Base-by-base conservation (phyloP, 23 tunicate species). In the Styela plicata region DNA sequence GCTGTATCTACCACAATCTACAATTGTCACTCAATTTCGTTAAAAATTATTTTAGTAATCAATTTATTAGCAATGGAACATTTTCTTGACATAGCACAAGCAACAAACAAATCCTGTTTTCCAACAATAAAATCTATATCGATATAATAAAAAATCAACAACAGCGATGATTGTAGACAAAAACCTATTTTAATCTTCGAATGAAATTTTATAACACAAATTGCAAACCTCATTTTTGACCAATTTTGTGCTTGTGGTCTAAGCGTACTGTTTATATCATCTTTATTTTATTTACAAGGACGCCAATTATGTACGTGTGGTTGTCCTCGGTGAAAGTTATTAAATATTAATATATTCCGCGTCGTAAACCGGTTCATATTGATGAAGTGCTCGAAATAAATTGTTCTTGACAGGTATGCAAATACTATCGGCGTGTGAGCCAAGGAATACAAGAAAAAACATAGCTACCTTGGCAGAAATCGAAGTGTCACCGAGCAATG, bases 401-500 rank as follows among this genome's bases (percentile, higher is more conserved):
- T 66, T 66, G 70, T 66, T 66, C 31, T 5, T 26, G 70, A 66
- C 30, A 66, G 70, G 30, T 5, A 66, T 5, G 57, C 7, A 44
- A 44, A 44, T 44, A 44, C 57, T 13, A 44, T 0, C 78, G 0
- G 80, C 87, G 32, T 86, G 89, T 64, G 89, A 86, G 79, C 89
- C 89, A 21, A 31, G 80, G 7, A 79, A 86, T 71, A 29, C 70
- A 19, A 34, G 29, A 3, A 27, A 26, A 37, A 70, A 88, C 36
- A 74, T 83, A 16, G 92, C 92, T 2, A 22, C 84, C 22, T 29
- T 85, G 35, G 89, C 76, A 36, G 82, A 57, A 28, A 79, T 90
- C n/a, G 34, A 30, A 27, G 83, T 90, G 10, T 61, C 66, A 69
- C 96, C 96, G 13, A 68, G 52, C 3, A 82, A 77, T 78, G 96